Evolutionary conservation across 2,888 invertebrate species (phyloP).

Genomic region (Tipula confusa): DNA sequence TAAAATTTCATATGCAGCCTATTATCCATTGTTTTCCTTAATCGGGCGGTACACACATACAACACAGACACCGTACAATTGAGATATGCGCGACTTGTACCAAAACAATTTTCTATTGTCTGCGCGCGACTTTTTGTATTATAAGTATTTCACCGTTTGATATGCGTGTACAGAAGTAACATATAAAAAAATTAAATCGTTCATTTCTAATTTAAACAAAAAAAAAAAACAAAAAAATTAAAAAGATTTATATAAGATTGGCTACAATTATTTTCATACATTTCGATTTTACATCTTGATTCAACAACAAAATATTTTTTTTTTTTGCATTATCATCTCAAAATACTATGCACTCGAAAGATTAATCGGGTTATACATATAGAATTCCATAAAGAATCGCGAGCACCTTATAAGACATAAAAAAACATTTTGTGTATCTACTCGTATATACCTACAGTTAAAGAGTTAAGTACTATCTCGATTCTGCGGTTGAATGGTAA

Average conservation of each 20-base stretch:
- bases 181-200: not conserved
- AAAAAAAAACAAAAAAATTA: not conserved
- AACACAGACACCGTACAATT: not conserved
- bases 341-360: not conserved
- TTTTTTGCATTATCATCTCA: conserved; percentile 13
- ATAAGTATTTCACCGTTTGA: not conserved
- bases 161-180: not conserved
- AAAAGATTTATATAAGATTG: not conserved
- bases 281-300: not conserved
- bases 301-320: not conserved
- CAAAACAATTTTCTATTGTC: not conserved
- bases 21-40: not conserved
- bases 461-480: not conserved
- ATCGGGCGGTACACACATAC: not conserved
- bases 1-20: not conserved
- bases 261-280: conserved; percentile 9
- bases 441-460: not conserved
- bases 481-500: not conserved
- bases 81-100: conserved; percentile 4
- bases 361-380: not conserved
- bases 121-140: not conserved
- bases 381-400: not conserved
- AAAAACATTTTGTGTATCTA: not conserved
- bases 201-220: not conserved
- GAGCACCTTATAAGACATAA: not conserved